Conservation (phyloP, 2,797 vertebrate genomes). For the Cottoperca gobio region DNA sequence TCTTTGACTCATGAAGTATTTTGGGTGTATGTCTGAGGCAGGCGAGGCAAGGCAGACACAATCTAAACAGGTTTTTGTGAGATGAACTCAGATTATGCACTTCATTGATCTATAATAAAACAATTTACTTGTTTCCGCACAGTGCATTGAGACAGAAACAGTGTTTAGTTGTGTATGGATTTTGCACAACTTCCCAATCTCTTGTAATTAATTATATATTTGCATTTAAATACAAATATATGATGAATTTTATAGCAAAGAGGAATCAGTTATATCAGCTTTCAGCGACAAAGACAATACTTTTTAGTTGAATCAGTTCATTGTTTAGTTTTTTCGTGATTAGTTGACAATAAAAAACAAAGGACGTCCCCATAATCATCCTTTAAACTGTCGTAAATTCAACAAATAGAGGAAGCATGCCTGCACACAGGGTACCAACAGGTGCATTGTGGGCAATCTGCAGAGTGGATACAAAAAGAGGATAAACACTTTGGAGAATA, state of each 20-base stretch:
- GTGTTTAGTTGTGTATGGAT: constrained; percentile 2
- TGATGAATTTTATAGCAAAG: neutral
- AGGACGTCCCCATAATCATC: too few species aligned
- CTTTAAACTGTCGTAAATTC: neutral
- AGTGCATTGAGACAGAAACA: constrained; percentile 36
- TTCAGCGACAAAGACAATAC: neutral
- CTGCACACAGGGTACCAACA: neutral
- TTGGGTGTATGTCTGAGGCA: constrained; percentile 26
- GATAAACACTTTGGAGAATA: constrained; percentile 38
- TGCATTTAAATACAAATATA: too few species aligned
- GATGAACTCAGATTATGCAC: constrained; percentile 52
- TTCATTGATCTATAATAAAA: constrained; percentile 54
- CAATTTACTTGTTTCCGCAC: constrained; percentile 41
- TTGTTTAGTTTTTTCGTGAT: neutral
- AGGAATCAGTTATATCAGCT: too few species aligned
- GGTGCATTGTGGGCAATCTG: neutral
- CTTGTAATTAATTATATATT: neutral
- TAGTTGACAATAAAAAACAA: neutral
- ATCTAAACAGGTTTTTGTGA: constrained; percentile 49
- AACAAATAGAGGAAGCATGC: neutral
- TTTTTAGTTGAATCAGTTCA: neutral
- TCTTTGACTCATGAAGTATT: constrained; percentile 37
- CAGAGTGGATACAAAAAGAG: constrained; percentile 15
- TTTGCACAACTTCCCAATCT: neutral
- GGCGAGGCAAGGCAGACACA: constrained; percentile 40